Base-by-base conservation (phyloP, 2,888 invertebrate genomes). In the Drosophila ochracea region DNA sequence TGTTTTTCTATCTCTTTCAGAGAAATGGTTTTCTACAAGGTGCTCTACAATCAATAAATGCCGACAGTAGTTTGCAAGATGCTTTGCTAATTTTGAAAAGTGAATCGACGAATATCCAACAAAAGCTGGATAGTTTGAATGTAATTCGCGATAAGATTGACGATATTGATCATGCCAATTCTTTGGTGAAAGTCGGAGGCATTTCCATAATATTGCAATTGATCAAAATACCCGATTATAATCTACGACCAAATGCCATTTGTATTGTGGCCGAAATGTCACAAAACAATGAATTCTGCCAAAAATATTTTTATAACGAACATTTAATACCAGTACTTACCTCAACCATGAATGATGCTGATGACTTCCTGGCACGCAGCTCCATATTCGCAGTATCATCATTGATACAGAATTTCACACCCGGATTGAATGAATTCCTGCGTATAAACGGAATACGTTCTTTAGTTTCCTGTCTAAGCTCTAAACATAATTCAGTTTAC, bases 231-330 rank as follows among this genome's bases (percentile, higher is more conserved):
- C 57, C 68, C 3, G 95, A 96, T 80, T 92, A 94, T 0, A 94
- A 94, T 25, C 94, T 98, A 0, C 94, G 96, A 41, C 94, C 95
- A 71, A 93, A 94, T 47, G 95, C 96, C 3, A 96, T 96, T 16
- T 94, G 95, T 35, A 93, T 98, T 19, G 94, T 98, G 4, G 98
- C 96, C 0, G 96, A 96, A 84, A 92, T 97, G 68, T 95, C 96
- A 41, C 98, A 98, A 93, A 98, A 98, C 93, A 98, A 98, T 93
- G 95, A 96, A 0, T 96, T 95, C 91, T 97, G 97, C 84, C 98
- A 98, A 92, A 93, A 95, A 33, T 94, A 94, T 50, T 95, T 96
- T n/a, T 81, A 97, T 7, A 95, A 96, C 72, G 94, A 94, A 55
- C 95, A 95, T 0, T 93, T 96, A 11, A 92, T 98, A 52, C 95